Percentiles rank a stretch among this genome's conserved stretches.
phyloP scores from a whole-genome alignment of 2,888 invertebrate genomes.

The Andrena camellia region DNA sequence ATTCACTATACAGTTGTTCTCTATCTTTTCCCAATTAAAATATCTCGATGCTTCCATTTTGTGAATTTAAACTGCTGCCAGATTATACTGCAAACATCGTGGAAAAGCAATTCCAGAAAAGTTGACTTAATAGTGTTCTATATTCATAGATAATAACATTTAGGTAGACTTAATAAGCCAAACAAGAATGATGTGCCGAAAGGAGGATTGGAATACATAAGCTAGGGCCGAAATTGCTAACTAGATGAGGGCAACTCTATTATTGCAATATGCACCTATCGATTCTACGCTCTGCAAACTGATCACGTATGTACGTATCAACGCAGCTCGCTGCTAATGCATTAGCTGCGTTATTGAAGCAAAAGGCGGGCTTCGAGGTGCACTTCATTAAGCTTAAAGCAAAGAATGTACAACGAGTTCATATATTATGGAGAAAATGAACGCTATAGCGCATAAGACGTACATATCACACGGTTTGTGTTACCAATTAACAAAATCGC shows the following conservation, averaged over 20 bases:
- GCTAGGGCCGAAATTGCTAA: background rate
- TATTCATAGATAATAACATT: background rate
- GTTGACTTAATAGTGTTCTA: background rate
- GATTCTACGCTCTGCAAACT: background rate
- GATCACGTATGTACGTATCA: background rate
- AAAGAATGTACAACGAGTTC: background rate
- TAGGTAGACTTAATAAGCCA: background rate
- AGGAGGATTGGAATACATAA: background rate
- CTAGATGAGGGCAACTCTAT: background rate
- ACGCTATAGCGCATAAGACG: background rate
- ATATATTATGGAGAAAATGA: background rate
- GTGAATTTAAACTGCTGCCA: too few species aligned
- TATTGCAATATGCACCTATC: slow-evolving; percentile 3
- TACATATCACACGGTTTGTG: background rate
- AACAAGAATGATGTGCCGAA: background rate
- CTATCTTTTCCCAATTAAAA: too few species aligned
- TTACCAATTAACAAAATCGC: background rate
- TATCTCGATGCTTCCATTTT: too few species aligned
- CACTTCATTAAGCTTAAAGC: slow-evolving; percentile 2
- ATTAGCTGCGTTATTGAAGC: background rate
- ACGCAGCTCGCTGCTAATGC: background rate
- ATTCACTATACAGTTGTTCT: too few species aligned
- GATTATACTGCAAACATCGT: background rate
- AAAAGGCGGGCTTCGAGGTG: background rate
- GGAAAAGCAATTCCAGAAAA: too few species aligned